Conservation (phyloP, 2,113 vertebrate genomes). For the Bos javanicus region DNA sequence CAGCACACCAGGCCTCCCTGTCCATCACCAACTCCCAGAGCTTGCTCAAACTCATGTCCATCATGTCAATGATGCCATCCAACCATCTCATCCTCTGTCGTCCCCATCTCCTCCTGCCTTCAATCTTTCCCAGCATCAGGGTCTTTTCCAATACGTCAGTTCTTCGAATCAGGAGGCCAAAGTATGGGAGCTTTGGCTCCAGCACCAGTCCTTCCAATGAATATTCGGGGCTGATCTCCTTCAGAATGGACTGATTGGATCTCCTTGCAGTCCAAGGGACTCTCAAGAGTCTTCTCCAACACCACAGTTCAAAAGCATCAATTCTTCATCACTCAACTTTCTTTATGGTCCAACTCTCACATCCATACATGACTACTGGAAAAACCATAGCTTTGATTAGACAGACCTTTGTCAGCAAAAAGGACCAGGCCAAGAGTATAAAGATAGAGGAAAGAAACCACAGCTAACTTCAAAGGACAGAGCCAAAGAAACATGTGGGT, state of each 20-base stretch:
- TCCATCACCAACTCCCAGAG: neutral
- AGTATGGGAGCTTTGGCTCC: neutral
- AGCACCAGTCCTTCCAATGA: neutral
- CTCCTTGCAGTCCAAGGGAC: neutral
- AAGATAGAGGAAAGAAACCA: neutral
- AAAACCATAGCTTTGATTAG: neutral
- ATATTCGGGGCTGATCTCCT: neutral
- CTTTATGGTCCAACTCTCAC: neutral
- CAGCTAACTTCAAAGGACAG: neutral
- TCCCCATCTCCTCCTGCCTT: neutral
- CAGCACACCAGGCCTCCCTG: neutral
- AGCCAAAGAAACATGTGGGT: neutral
- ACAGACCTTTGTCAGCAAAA: neutral
- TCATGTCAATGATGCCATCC: neutral
- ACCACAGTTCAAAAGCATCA: neutral
- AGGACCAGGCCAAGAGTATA: neutral
- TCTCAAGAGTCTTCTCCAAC: neutral
- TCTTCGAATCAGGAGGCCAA: neutral
- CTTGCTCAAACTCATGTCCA: neutral
- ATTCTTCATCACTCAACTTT: neutral
- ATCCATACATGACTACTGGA: neutral
- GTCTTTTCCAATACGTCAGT: neutral
- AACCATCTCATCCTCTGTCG: neutral
- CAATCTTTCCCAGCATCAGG: neutral
- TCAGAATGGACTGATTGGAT: neutral